Conservation (phyloP, 1,140 invertebrate genomes). For the Brevipalpus yothersi region DNA sequence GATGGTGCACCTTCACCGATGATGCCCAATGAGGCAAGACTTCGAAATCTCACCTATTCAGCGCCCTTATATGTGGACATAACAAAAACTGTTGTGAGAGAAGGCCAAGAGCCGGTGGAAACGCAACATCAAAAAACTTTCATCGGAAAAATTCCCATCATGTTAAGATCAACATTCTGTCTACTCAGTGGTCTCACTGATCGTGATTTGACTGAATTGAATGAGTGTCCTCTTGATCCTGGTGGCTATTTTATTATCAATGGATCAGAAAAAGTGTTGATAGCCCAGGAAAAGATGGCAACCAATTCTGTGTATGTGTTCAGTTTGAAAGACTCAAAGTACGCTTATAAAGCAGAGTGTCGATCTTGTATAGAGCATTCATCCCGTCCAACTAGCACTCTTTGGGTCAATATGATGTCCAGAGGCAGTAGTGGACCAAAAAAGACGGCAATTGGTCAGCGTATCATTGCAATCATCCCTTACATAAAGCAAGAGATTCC, state of each 20-base stretch:
- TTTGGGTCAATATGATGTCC: constrained; percentile 99
- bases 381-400: constrained; percentile 70
- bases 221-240: constrained; percentile 94
- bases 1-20: constrained; percentile 92
- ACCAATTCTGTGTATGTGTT: constrained; percentile 99
- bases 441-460: constrained; percentile 90
- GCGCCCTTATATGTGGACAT: constrained; percentile 96
- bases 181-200: constrained; percentile 73
- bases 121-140: constrained; percentile 91
- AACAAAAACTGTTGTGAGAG: constrained; percentile 74
- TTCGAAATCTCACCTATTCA: constrained; percentile 46
- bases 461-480: constrained; percentile 87
- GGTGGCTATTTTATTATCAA: constrained; percentile 93
- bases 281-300: constrained; percentile 99
- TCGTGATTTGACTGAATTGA: constrained; percentile 92
- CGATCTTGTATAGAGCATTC: constrained; percentile 83
- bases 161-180: constrained; percentile 92
- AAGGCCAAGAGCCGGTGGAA: constrained; percentile 69
- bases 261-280: constrained; percentile 82
- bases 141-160: constrained; percentile 98
- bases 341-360: constrained; percentile 87
- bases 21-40: constrained; percentile 94
- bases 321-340: constrained; percentile 82
- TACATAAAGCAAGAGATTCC: constrained; percentile 99
- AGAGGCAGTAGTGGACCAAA: constrained; percentile 78